Base-by-base conservation (phyloP, 2,888 invertebrate species). In the Drosophila merina region DNA sequence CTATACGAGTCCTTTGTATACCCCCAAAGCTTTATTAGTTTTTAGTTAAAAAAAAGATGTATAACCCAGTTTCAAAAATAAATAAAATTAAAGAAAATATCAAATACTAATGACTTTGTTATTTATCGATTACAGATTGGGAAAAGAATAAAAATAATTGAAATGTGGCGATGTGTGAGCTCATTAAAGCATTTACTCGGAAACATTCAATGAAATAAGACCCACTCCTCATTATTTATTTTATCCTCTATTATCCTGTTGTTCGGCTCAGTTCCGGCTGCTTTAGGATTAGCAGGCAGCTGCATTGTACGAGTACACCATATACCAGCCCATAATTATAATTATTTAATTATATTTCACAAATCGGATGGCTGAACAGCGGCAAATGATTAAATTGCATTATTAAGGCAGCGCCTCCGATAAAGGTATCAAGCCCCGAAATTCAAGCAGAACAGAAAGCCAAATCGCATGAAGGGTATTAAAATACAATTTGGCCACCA, bases 341-440 rank as follows among this genome's bases (percentile, higher is more conserved):
- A 26, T 33, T 36, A 64, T 51, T 44, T 63, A 51, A 63, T 63
- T 64, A 12, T 28, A 44, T 30, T 30, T 44, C 28, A 26, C 49
- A 40, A 42, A 7, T 40, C 40, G 40, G 40, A 3, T 26, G 64
- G 14, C 14, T 28, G 64, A 28, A 10, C 30, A 12, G 10, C 12
- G 26, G 57, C n/a, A 20, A 20, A 64, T 44, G 52, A 44, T 36
- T 66, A 52, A 51, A 63, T 51, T 63, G 52, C 36, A 63, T 36
- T 66, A 52, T 51, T 36, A 63, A 36, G 51, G 52, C 63, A 51
- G 26, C 51, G 26, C 4, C 25, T 31, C n/a, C 25, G 60, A 62
- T 62, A 48, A 48, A 31, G n/a, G 12, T 33, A 58, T 47, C 30
- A 12, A 4, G n/a, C 12, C 33, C 36, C 36, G 36, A 33, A 33